Conservation (phyloP, 92 coral and sea anemone genomes). For the Scolanthus callimorphus region DNA sequence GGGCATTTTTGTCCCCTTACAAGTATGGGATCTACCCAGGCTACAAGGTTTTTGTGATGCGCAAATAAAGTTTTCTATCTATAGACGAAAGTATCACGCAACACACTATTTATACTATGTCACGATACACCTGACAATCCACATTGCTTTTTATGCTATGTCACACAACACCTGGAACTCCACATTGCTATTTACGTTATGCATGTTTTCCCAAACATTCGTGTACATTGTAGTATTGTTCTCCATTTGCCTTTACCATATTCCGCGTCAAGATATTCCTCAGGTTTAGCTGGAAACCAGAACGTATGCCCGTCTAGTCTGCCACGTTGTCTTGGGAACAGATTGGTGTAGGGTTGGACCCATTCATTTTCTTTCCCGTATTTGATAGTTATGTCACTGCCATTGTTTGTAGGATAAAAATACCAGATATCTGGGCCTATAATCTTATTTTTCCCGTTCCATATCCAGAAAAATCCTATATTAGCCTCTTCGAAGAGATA, state of each 20-base stretch:
- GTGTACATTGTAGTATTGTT: neutral
- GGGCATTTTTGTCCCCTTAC: too few species aligned
- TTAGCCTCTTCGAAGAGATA: neutral
- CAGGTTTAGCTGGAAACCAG: constrained; percentile 10
- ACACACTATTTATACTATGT: too few species aligned
- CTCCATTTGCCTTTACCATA: constrained; percentile 17
- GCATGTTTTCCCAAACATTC: neutral
- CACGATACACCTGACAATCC: too few species aligned
- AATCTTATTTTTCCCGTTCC: neutral
- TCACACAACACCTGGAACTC: too few species aligned
- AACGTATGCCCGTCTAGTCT: constrained; percentile 1
- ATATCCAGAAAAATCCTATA: neutral
- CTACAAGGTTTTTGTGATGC: too few species aligned
- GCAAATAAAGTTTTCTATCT: too few species aligned
- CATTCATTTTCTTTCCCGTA: neutral
- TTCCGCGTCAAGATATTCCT: neutral
- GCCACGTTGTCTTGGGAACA: constrained; percentile 14
- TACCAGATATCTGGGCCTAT: neutral
- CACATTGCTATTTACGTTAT: neutral
- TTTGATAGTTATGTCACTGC: neutral
- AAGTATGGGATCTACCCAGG: too few species aligned
- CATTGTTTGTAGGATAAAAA: neutral
- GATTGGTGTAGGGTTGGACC: neutral
- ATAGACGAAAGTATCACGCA: too few species aligned
- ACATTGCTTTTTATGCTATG: too few species aligned